Evolutionary conservation across 2,113 vertebrate genomes (phyloP), one percentile per base, ranked within the genome.

Genomic region (Parotia lawesii): DNA sequence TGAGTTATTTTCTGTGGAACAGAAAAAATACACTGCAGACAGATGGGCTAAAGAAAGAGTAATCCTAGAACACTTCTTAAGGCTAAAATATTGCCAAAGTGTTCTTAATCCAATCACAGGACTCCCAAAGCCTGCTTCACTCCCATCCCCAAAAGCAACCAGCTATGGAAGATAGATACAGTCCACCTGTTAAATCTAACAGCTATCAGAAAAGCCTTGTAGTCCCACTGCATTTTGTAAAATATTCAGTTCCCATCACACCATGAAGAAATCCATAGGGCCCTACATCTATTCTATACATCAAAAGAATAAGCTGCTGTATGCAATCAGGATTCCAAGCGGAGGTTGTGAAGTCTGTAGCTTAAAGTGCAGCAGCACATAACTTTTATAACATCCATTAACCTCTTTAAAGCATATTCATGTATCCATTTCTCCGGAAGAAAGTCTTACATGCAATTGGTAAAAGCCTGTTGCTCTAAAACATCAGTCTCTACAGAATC

Each of bases 21-120:
- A 93, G 58, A 35, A 79, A 79, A 91, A 79, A 58, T 66, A 74
- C 75, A 15, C 47, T 88, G 89, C 85, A 70, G 94, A 94, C 91
- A 94, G 89, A 93, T 80, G 78, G 78, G 44, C 85, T 94, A 67
- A 81, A 86, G 85, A 79, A 94, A 73, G 45, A 82, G 93, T 95
- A 96, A 96, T 67, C 67, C 75, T 95, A 95, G 93, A 96, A 74
- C 67, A 35, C 78, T 91, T 94, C 87, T 87, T 66, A 94, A 85
- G 20, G 71, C 78, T 83, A 73, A 89, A 91, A 85, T 89, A 90
- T 69, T 96, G 90, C 83, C 80, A 20, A 84, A 94, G 86, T 95
- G 81, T 94, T 91, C 87, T 66, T 93, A 95, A 95, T 93, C 85
- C 78, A 94, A 71, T 94, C 81, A 58, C 66, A 31, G 85, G 58